These are phyloP conservation scores for Venusia cambrica DNA, from an alignment of 2,888 invertebrate species.

Conservation along the genomic window DNA sequence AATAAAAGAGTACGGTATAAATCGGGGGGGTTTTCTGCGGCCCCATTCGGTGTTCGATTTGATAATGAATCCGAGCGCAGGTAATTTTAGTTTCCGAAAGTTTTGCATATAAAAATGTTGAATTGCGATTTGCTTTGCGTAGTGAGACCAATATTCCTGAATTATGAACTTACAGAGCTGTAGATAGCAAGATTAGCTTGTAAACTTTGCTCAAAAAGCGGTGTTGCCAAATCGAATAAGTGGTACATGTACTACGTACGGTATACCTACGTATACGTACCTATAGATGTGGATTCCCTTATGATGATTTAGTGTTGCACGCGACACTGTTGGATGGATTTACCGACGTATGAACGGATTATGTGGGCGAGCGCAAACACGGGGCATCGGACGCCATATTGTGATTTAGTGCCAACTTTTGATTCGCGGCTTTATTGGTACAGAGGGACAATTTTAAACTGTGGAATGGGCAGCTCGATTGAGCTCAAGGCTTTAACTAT, in stretches of 20 bases:
- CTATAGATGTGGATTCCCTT: constrained; percentile 74
- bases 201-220: constrained; percentile 17
- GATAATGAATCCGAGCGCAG: constrained; percentile 64
- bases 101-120: constrained; percentile 34
- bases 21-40: constrained; percentile 59
- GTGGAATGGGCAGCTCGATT: constrained; percentile 3
- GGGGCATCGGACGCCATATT: constrained; percentile 77
- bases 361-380: constrained; percentile 81
- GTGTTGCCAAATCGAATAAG: constrained; percentile 55
- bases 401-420: constrained; percentile 75
- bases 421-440: constrained; percentile 74
- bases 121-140: constrained; percentile 34
- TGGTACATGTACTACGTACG: constrained; percentile 43
- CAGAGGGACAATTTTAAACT: constrained; percentile 43
- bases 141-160: constrained; percentile 38
- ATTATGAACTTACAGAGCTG: constrained; percentile 31
- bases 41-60: constrained; percentile 55
- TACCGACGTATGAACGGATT: constrained; percentile 79
- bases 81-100: constrained; percentile 47
- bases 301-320: constrained; percentile 76
- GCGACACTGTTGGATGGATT: constrained; percentile 77
- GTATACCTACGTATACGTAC: too few relatives aligned
- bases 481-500: too few relatives aligned
- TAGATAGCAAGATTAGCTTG: constrained; percentile 16
- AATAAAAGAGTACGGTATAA: constrained; percentile 67